Conservation (phyloP, 1,140 invertebrate genomes). For the Ericerus pela region DNA sequence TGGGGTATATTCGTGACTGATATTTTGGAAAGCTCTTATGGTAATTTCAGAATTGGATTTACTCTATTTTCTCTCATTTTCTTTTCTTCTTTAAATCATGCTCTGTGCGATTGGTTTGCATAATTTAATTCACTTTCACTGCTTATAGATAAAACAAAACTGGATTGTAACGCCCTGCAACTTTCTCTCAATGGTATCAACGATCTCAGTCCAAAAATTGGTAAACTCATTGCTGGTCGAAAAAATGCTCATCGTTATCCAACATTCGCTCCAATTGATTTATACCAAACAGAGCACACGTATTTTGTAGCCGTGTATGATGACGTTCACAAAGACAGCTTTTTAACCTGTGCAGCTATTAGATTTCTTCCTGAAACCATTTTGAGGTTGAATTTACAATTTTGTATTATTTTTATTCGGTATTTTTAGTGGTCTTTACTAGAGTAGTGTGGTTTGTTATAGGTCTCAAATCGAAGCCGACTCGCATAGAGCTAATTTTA, state of each 20-base stretch:
- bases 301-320: slow-evolving; percentile 77
- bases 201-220: slow-evolving; percentile 62
- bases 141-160: slow-evolving; percentile 33
- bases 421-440: slow-evolving; percentile 1
- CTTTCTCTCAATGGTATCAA: slow-evolving; percentile 69
- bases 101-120: neutral
- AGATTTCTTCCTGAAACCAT: slow-evolving; percentile 43
- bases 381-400: slow-evolving; percentile 44
- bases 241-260: slow-evolving; percentile 49
- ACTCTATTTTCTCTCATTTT: neutral
- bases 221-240: slow-evolving; percentile 51
- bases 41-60: slow-evolving; percentile 29
- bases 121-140: neutral
- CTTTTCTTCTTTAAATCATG: neutral
- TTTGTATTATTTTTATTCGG: neutral
- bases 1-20: slow-evolving; percentile 86
- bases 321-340: slow-evolving; percentile 55
- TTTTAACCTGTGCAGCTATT: slow-evolving; percentile 71
- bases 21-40: slow-evolving; percentile 61
- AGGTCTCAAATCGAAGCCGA: slow-evolving; percentile 59
- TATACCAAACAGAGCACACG: slow-evolving; percentile 51
- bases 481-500: slow-evolving; percentile 66
- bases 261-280: slow-evolving; percentile 48
- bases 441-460: slow-evolving; percentile 23
- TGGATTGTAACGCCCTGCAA: slow-evolving; percentile 70